phyloP scores from a whole-genome alignment of 2,797 vertebrate species.

The Eptatretus atami region DNA sequence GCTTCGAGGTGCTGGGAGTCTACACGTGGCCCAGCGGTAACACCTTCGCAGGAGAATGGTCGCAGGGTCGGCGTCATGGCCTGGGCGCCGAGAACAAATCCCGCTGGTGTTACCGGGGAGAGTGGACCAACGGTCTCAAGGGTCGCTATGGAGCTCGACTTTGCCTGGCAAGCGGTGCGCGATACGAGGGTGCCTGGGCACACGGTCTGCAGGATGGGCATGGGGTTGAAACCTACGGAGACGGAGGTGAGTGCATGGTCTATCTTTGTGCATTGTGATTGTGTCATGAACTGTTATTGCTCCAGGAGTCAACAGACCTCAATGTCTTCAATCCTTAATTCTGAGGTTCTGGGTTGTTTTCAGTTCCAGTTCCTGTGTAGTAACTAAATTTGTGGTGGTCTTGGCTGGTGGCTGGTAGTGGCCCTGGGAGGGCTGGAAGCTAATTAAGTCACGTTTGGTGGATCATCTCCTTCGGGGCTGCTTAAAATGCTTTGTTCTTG shows the following conservation, averaged over 20 bases:
- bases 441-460: no score
- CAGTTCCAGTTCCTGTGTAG: no score
- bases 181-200: slow-evolving; percentile 92
- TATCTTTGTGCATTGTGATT: no score
- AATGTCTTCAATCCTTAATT: no score
- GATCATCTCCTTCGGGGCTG: no score
- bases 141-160: slow-evolving; percentile 58
- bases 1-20: slow-evolving; percentile 85
- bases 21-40: slow-evolving; percentile 98
- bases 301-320: no score
- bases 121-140: slow-evolving; percentile 96
- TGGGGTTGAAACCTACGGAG: slow-evolving; percentile 71
- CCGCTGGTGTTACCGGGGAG: slow-evolving; percentile 82
- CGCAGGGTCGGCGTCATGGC: slow-evolving; percentile 79
- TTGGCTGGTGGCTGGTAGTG: no score
- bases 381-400: no score
- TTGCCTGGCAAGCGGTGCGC: slow-evolving; percentile 54
- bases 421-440: no score
- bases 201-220: slow-evolving; percentile 96
- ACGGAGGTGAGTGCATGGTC: slow-evolving; percentile 39
- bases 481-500: no score
- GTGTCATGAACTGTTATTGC: no score
- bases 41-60: slow-evolving; percentile 88
- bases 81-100: slow-evolving; percentile 78
- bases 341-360: no score